Base-by-base conservation (phyloP, 2,797 vertebrate genomes). In the Pangasius larnaudii region DNA sequence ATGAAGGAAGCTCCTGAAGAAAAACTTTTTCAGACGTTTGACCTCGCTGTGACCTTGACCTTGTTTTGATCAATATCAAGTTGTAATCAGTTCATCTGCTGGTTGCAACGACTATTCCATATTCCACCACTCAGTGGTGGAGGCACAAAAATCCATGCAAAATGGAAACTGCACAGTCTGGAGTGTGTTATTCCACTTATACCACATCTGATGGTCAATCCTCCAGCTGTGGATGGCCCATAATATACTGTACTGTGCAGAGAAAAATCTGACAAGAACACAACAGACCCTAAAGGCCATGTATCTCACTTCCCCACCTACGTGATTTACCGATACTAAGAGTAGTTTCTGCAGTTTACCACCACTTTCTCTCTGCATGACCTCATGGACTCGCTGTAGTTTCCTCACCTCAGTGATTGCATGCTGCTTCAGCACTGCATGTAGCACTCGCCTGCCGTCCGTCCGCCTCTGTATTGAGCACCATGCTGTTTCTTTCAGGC, bases 401-500 rank as follows among this genome's bases (percentile, higher is more conserved):
- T 72, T 56, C 53, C 19, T 87, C n/a, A 36, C 30, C 72, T 77
- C 69, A 53, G 3, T 53, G 71, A 51, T n/a, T 88, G 71, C n/a
- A 74, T 69, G 74, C 18, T 79, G 33, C 61, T 84, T 84, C 71
- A 84, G 59, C 42, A 69, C 49, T 85, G 39, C 61, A 85, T 30
- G 27, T 16, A 39, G 72, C 61, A 58, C 74, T 33, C 13, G 18
- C 83, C 49, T 77, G 33, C 30, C 6, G 30, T 77, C 79, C 42
- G 9, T 81, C 33, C 78, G 61, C 86, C 67, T 82, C 36, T 24
- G 71, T 84, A 59, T 61, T 46, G 39, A 84, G 56, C 69, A 36
- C 81, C 61, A 39, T 79, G 87, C 61, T 85, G 49, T 56, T 59
- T 88, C 63, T 80, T 71, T 82, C 78, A 58, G 46, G 69, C 46